Base-by-base conservation (phyloP, 2,888 invertebrate genomes). In the Mimas tiliae region DNA sequence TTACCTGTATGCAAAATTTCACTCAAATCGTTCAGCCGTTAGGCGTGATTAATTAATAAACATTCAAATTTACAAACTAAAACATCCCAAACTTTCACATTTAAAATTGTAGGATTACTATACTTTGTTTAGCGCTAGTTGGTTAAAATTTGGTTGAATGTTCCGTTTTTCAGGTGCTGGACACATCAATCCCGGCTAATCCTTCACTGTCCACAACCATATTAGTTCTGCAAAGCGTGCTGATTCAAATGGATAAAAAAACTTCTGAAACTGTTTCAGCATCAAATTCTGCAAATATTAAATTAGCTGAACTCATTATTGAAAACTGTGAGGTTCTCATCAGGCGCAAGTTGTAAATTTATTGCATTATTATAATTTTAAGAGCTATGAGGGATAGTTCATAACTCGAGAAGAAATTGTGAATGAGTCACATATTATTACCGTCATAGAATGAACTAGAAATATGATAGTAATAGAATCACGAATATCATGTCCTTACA, bases 101-200 rank as follows among this genome's bases (percentile, higher is more conserved):
- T n/a, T n/a, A n/a, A n/a, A n/a, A n/a, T n/a, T n/a, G n/a, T n/a
- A n/a, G n/a, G n/a, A n/a, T n/a, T n/a, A n/a, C n/a, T 12, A 48
- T 7, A 42, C 6, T 27, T 27, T 27, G 27, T 27, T 27, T 27
- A 27, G 27, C 27, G 4, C 27, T 4, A 27, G 27, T 27, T 27
- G 27, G 27, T 45, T 45, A 14, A 19, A 3, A 27, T 45, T 42
- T 6, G 7, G 12, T 45, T 45, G 11, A 38, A 38, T 38, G 9
- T 38, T 3, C 38, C 65, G 52, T 62, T 64, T 68, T 84, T 8
- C 84, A 93, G 93, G 73, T 77, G 11, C 70, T 88, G 63, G 93
- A 93, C 71, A 76, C 85, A 1, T 89, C 92, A 0, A 87, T 93
- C 69, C 90, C 92, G n/a, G 88, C 89, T 2, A 80, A 88, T 65